phyloP scores from a whole-genome alignment of 2,113 vertebrate species.

The Ranitomeya imitator region DNA sequence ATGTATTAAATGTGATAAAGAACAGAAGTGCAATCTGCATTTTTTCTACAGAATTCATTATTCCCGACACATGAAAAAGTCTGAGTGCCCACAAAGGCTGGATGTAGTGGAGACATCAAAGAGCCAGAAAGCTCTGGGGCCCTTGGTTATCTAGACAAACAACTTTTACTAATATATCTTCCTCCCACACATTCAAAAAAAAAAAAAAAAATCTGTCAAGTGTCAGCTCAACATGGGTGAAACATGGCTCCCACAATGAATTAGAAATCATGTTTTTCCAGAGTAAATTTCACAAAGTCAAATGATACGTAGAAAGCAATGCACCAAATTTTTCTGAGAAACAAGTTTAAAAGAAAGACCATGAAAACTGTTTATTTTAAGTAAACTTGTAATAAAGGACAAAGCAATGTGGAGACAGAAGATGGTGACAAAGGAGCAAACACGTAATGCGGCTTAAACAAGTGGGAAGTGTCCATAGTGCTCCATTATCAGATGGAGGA shows the following conservation, averaged over 20 bases:
- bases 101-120: conserved; percentile 26
- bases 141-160: not conserved
- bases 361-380: too few relatives aligned
- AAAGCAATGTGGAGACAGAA: too few relatives aligned
- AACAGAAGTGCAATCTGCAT: not conserved
- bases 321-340: not conserved
- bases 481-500: too few relatives aligned
- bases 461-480: too few relatives aligned
- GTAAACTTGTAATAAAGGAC: too few relatives aligned
- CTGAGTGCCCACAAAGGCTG: not conserved
- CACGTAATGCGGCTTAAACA: too few relatives aligned
- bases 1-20: conserved; percentile 5
- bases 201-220: not conserved
- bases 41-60: conserved; percentile 14
- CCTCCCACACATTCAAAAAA: not conserved
- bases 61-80: not conserved
- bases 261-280: not conserved
- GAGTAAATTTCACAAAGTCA: not conserved
- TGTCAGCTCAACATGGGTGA: not conserved
- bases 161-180: conserved; percentile 15
- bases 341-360: too few relatives aligned
- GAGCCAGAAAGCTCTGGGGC: not conserved
- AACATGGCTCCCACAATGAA: conserved; percentile 6
- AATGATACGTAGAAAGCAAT: not conserved
- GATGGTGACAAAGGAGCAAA: too few relatives aligned